A percentile compares a stretch with the other conserved stretches of the same genome.
Evolutionary conservation across 2,888 invertebrate genomes (phyloP).

Genomic region (Parasteatoda lunata): DNA sequence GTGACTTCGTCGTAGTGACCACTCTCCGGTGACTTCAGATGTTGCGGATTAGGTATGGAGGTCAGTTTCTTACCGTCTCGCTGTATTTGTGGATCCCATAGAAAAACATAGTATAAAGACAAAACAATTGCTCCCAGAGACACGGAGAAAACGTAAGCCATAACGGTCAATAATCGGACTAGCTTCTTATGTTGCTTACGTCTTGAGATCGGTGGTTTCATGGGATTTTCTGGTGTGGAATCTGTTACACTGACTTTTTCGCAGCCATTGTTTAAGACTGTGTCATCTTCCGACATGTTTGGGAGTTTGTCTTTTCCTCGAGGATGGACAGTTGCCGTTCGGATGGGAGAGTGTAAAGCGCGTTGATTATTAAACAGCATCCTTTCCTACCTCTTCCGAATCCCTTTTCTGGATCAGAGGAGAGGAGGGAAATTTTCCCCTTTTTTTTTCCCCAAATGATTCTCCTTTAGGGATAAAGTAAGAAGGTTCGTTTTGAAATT

Average conservation of each 20-base stretch:
- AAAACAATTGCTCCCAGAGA: constrained; percentile 70
- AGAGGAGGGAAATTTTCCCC: not conserved
- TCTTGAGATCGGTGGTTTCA: constrained; percentile 46
- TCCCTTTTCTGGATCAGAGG: not conserved
- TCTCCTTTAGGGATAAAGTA: not conserved
- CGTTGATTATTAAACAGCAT: not conserved
- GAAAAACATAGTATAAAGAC: constrained; percentile 69
- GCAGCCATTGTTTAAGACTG: constrained; percentile 28
- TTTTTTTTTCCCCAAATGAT: not conserved
- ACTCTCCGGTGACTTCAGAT: not conserved
- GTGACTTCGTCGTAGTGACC: not conserved
- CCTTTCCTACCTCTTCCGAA: not conserved
- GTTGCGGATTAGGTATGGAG: constrained; percentile 14
- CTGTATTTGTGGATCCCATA: constrained; percentile 69
- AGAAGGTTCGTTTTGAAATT: not conserved
- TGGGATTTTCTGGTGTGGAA: constrained; percentile 29
- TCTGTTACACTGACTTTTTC: constrained; percentile 52
- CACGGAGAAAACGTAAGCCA: constrained; percentile 70
- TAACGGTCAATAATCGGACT: constrained; percentile 68
- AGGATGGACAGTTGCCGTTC: not conserved
- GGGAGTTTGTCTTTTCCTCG: not conserved
- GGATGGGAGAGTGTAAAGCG: not conserved
- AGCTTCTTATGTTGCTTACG: constrained; percentile 68
- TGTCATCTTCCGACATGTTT: constrained; percentile 33
- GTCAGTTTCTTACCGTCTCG: constrained; percentile 4